Base-by-base conservation (phyloP, 1,140 invertebrate species). In the Apis dorsata region DNA sequence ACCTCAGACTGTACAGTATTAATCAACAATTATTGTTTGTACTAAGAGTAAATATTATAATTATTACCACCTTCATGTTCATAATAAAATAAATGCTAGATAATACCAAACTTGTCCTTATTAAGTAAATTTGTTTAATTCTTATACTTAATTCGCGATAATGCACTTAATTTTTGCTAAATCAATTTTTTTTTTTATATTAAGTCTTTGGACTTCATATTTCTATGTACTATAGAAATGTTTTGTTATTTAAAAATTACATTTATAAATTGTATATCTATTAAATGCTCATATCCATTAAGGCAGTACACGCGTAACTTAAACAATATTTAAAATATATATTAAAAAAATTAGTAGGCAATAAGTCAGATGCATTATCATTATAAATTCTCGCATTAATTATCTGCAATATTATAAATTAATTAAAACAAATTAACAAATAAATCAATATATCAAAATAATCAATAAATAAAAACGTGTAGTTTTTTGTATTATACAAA, bases 31-130 rank as follows among this genome's bases (percentile, higher is more conserved):
- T 94, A 92, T 93, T 91, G 88, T 94, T 94, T 93, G 86, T 94
- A 94, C 90, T 92, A 93, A 92, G 84, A 92, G 90, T 92, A 93
- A 91, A 93, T 91, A 93, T 92, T 91, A 88, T 92, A 91, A 93
- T 92, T 91, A 92, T 91, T 88, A 92, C 89, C 88, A 89, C 81
- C 87, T 91, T 91, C 85, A 91, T 91, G 90, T 92, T 93, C 89
- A 90, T 93, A 93, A 93, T 92, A 93, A 94, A 94, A 94, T 94
- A 93, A 93, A 94, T 93, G 92, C 92, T 93, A 93, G 91, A 91
- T 91, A 93, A 93, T 91, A 91, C 91, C 92, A 92, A 93, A 91
- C 85, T 90, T 91, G 80, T 89, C 90, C 75, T 88, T 89, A 84
- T 90, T 88, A 87, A 86, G 78, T 88, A 92, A 75, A 77, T 73